Conservation (phyloP, 1,140 invertebrate species). For the Nebria ingens region DNA sequence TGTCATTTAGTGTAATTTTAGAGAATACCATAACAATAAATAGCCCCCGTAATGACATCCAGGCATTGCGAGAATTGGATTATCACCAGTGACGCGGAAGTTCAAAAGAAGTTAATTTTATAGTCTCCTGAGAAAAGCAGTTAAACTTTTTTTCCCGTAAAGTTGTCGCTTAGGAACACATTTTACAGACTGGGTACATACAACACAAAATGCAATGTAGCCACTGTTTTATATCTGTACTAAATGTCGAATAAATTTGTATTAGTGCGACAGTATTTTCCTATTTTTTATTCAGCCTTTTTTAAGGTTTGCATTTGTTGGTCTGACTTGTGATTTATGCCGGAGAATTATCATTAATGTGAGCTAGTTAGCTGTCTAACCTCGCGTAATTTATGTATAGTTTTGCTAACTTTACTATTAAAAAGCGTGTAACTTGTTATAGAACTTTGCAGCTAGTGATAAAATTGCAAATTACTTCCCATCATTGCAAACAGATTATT, state of each 20-base stretch:
- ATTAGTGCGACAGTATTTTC: neutral
- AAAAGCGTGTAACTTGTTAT: no score
- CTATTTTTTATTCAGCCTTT: neutral
- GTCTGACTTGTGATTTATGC: neutral
- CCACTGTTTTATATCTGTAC: neutral
- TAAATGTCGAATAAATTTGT: neutral
- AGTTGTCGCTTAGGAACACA: no score
- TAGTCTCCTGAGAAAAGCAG: neutral
- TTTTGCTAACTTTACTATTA: no score
- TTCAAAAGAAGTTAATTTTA: neutral
- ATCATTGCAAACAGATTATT: no score
- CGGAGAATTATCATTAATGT: neutral
- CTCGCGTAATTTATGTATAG: no score
- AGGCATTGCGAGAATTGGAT: neutral
- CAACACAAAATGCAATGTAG: no score
- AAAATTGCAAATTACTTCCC: no score
- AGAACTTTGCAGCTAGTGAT: no score
- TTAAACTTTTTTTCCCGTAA: neutral
- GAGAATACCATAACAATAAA: neutral
- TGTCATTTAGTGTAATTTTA: no score
- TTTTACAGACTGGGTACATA: no score
- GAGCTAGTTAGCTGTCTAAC: neutral
- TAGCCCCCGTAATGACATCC: neutral
- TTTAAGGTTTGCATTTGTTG: neutral
- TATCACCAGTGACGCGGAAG: neutral